These are phyloP conservation scores for Drosophila kokeensis DNA, from an alignment of 2,888 invertebrate species.

Conservation along the genomic window DNA sequence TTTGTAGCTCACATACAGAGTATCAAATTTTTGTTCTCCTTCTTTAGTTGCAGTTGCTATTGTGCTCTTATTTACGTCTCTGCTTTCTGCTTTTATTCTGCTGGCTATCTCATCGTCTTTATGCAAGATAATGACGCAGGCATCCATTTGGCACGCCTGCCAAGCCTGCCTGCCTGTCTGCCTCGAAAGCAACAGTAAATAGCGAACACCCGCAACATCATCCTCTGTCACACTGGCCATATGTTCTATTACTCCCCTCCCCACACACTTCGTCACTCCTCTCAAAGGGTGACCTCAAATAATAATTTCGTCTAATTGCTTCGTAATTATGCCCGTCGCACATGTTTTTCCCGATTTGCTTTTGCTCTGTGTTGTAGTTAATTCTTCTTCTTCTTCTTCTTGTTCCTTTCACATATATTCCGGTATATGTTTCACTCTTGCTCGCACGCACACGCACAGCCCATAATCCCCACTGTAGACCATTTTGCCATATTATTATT, in stretches of 20 bases:
- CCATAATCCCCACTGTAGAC: constrained; percentile 33
- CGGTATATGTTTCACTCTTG: constrained; percentile 3
- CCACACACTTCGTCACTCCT: constrained; percentile 3
- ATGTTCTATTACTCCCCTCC: constrained; percentile 51
- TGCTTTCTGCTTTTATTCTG: constrained; percentile 49
- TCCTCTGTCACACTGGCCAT: constrained; percentile 53
- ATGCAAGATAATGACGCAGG: constrained; percentile 76
- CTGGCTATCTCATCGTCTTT: constrained; percentile 33
- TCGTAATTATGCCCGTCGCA: constrained; percentile 80
- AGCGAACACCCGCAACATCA: constrained; percentile 16
- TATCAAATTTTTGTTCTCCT: constrained; percentile 3
- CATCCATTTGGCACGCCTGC: constrained; percentile 69
- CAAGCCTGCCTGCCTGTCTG: not conserved
- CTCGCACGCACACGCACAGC: constrained; percentile 18
- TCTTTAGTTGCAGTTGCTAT: not conserved
- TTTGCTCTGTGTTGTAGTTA: constrained; percentile 57
- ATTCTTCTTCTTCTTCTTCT: constrained; percentile 57
- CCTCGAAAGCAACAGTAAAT: constrained; percentile 18
- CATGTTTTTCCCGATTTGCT: constrained; percentile 76
- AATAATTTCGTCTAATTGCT: constrained; percentile 82
- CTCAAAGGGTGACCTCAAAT: constrained; percentile 67
- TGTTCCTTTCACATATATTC: constrained; percentile 3
- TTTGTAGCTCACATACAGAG: not conserved
- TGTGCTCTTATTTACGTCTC: constrained; percentile 37
- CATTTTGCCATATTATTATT: constrained; percentile 71